Base-by-base conservation (phyloP, 2,797 vertebrate genomes). In the Anolis apletophallus region DNA sequence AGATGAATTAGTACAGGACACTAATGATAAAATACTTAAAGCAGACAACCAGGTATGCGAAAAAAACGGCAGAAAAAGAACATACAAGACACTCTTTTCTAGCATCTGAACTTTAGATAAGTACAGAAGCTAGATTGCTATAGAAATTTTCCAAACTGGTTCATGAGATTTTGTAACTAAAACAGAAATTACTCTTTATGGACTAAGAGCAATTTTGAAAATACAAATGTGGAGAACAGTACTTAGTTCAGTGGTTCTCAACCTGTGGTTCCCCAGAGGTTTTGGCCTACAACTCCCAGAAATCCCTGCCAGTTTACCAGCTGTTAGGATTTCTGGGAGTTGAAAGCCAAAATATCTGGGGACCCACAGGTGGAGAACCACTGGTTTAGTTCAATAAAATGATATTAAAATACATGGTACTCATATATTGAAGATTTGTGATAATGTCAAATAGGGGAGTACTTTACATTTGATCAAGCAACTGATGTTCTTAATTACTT, bases 131-230 rank as follows among this genome's bases (percentile, higher is more conserved):
- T 12, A 57, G 13, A 14, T 10, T 34, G 8, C 46, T 23, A 6
- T 36, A 19, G 1, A 34, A 59, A 46, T n/a, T 4, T 52, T 26
- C 21, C 73, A 54, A 74, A 83, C 14, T 71, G 26, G 40, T 14
- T 64, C 36, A 52, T 34, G 52, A 26, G 40, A 64, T 32, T 16
- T 54, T 73, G 26, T 29, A 50, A 21, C 21, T 72, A 54, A 17
- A 85, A 85, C 84, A 36, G 23, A 40, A 64, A 54, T 68, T 36
- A 59, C 23, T 86, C 85, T 79, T 36, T 75, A 67, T 72, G 74
- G 46, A 80, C 75, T 13, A 83, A 13, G 34, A 46, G 2, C n/a
- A 86, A 46, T 87, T 26, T 0, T 83, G 54, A 85, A 91, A 75
- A 84, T 17, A 0, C 0, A 64, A 7, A 89, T 75, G 11, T 81